Base-by-base conservation (phyloP, 2,888 invertebrate genomes). In the Drosophila demipolita region DNA sequence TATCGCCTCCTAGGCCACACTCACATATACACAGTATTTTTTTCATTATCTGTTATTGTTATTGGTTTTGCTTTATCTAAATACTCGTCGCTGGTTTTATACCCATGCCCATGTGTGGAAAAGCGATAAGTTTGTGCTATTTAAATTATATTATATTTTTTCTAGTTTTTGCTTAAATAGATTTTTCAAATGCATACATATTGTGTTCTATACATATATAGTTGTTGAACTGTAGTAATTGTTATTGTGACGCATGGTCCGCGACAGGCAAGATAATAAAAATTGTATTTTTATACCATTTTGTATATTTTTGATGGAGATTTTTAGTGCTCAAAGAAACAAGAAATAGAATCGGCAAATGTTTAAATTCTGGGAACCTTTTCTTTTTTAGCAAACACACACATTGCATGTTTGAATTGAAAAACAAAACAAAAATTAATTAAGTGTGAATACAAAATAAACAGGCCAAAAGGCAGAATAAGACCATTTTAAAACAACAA, bases 71-170 rank as follows among this genome's bases (percentile, higher is more conserved):
- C 53, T 67, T 79, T 84, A 84, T 89, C 84, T 84, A 76, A 82
- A 87, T 82, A 84, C 85, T 89, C 82, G 87, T 85, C 76, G 83
- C 55, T 73, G 40, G 68, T 54, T 75, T 70, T 78, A 67, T 84
- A 65, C 69, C 82, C 79, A 87, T 84, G 82, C 62, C 59, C 64
- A 59, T 72, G 62, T 66, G 53, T 67, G 54, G 48, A 15, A 57
- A 48, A 66, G 45, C 66, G 64, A 76, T 71, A 66, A 71, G 42
- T 76, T 75, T 42, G n/a, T 63, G 63, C 59, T 26, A 70, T 76
- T 75, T 83, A 75, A 70, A 81, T 83, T 86, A 80, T 59, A 75
- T 71, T 66, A 64, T 71, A 29, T 53, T 49, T 23, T 68, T 54
- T 65, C 71, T 38, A 49, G 68, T 69, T 68, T 55, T 54, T n/a